Base-by-base conservation (phyloP, 2,888 invertebrate species). In the Dioctria linearis region DNA sequence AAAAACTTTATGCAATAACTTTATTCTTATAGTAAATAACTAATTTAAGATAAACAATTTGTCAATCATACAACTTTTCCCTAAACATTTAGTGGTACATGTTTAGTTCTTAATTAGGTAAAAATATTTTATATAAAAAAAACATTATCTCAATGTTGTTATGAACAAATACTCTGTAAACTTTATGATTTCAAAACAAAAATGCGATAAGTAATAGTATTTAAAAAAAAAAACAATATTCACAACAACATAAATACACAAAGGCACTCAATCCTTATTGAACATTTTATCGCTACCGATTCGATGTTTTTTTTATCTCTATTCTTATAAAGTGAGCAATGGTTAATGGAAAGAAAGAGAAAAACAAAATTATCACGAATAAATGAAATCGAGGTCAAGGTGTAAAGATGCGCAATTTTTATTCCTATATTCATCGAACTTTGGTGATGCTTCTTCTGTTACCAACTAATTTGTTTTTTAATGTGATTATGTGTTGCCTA, bases 41-140 rank as follows among this genome's bases (percentile, higher is more conserved):
- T 49, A 69, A 69, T 69, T 69, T 39, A 69, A 69, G 49, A 69
- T 69, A 69, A 69, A 69, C 69, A 51, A 69, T 51, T 11, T 69
- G n/a, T n/a, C 51, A 51, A 51, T 11, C 51, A 49, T 69, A 69
- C 69, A 69, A 69, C 51, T 1, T 54, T 54, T 4, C 11, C 54
- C 3, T 54, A 54, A 46, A 46, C 25, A 25, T 25, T 6, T 46
- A 46, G 49, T n/a, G 54, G 11, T 54, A 54, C 3, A 25, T 25
- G 25, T 25, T 11, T 54, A 54, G 54, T 54, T n/a, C 6, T 11
- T 54, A 8, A 54, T 54, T n/a, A 54, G 51, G 51, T 69, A 69
- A 69, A 69, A 69, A 69, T 69, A 37, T 37, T 25, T 46, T 69
- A 49, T 39, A 69, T 49, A 69, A 69, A 51, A 54, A 54, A 9